These are phyloP conservation scores for Drosophila seguyi DNA, from an alignment of 1,140 invertebrate species.

Conservation along the genomic window DNA sequence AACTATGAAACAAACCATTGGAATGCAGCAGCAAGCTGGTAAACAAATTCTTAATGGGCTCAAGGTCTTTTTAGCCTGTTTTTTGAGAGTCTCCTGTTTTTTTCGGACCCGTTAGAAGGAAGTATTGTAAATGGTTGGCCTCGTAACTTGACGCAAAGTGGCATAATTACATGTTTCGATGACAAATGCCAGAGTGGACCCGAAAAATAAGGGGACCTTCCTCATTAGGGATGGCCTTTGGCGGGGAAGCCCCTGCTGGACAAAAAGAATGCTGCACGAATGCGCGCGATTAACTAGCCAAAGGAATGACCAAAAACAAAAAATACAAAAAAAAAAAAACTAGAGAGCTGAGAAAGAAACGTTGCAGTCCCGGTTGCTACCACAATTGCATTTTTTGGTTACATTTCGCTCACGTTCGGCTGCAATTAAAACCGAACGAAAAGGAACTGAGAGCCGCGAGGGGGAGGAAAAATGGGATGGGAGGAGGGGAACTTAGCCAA, in stretches of 20 bases:
- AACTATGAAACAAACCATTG: neutral
- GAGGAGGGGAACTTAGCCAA: constrained; percentile 75
- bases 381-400: constrained; percentile 82
- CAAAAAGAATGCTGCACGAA: constrained; percentile 77
- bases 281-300: constrained; percentile 70
- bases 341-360: constrained; percentile 21
- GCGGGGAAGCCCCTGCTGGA: constrained; percentile 15
- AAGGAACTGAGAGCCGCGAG: constrained; percentile 35
- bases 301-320: constrained; percentile 79
- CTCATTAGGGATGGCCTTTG: constrained; percentile 37
- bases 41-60: constrained; percentile 24
- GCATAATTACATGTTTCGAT: constrained; percentile 82
- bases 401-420: constrained; percentile 81
- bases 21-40: constrained; percentile 7
- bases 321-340: constrained; percentile 6
- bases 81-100: too few species aligned
- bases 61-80: constrained; percentile 7
- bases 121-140: constrained; percentile 37
- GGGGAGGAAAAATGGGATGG: constrained; percentile 9
- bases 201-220: constrained; percentile 17
- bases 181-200: constrained; percentile 58
- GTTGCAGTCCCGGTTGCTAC: constrained; percentile 31
- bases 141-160: constrained; percentile 70
- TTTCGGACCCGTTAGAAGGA: constrained; percentile 32
- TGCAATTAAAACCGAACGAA: constrained; percentile 78